Conservation (phyloP, 92 coral and sea anemone species). For the Parazoanthus swiftii region DNA sequence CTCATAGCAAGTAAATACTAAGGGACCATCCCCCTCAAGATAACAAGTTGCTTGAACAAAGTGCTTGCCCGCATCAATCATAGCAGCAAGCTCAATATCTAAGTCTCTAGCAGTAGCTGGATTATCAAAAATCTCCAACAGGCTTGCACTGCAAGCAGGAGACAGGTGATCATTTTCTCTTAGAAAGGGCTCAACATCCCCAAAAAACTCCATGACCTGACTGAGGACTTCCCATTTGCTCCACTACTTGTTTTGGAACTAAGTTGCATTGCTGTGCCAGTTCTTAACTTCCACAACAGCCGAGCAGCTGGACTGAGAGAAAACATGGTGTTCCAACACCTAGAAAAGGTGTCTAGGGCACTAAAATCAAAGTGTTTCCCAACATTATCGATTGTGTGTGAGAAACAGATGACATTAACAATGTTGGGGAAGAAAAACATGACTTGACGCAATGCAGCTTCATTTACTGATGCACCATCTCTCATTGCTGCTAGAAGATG, state of each 20-base stretch:
- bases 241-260: constrained; percentile 56
- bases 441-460: constrained; percentile 28
- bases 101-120: constrained; percentile 45
- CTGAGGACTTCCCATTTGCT: constrained; percentile 57
- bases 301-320: constrained; percentile 39
- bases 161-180: constrained; percentile 43
- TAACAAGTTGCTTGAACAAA: constrained; percentile 56
- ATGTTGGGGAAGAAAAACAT: constrained; percentile 18
- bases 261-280: constrained; percentile 6
- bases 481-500: constrained; percentile 47
- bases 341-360: neutral
- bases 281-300: constrained; percentile 21
- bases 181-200: constrained; percentile 48
- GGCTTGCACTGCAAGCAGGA: constrained; percentile 25
- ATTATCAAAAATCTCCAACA: constrained; percentile 54
- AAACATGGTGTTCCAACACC: constrained; percentile 35
- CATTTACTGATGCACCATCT: constrained; percentile 38
- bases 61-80: constrained; percentile 56
- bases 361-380: constrained; percentile 13
- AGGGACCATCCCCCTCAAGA: constrained; percentile 54
- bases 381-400: constrained; percentile 12
- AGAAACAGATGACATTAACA: constrained; percentile 15
- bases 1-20: constrained; percentile 45
- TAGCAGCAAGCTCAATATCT: constrained; percentile 54
- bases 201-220: constrained; percentile 49